Evolutionary conservation across 2,888 invertebrate species (phyloP), one percentile per base, ranked within the genome.

Genomic region (Apodemia hepburni): DNA sequence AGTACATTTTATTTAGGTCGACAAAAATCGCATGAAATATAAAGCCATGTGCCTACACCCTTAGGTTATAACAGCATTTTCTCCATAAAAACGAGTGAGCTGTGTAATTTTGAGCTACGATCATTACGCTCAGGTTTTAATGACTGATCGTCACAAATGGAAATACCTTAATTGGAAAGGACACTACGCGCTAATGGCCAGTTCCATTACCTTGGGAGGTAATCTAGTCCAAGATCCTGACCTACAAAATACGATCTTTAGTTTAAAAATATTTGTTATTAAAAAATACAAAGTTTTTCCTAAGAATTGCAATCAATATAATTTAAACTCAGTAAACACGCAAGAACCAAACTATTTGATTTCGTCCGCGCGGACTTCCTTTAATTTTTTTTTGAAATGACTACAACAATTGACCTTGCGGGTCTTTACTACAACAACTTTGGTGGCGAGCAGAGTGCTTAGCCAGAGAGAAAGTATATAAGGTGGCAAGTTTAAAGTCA

Each of bases 141-240:
- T 51, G 18, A 4, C 45, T 12, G 3, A 51, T 22, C 51, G 51
- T 51, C 22, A 7, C 45, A 45, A 45, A 17, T 45, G 45, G 45
- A 51, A 22, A 51, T 22, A 22, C 51, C 51, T 51, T 51, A 22
- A 51, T 51, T 51, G 51, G 12, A 51, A 22, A 51, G 51, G 51
- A 22, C 22, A 51, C 1, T 4, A 9, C 51, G 12, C 51, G 51
- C 51, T 22, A 51, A 51, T 22, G 22, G 1, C 51, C 12, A 51
- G 22, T 51, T 12, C 11, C 4, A 12, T 3, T 22, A 51, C 51
- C 51, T 51, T 51, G 22, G 51, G 22, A 11, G 45, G 12, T 51
- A 17, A 51, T 51, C 51, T 51, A 51, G 51, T 11, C 22, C 22
- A 51, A 22, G 51, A 12, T 51, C 51, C 22, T 51, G 51, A 22